Evolutionary conservation across 2,888 invertebrate species (phyloP), one percentile per base, ranked within the genome.

Genomic region (Ichneumoninae sp.): DNA sequence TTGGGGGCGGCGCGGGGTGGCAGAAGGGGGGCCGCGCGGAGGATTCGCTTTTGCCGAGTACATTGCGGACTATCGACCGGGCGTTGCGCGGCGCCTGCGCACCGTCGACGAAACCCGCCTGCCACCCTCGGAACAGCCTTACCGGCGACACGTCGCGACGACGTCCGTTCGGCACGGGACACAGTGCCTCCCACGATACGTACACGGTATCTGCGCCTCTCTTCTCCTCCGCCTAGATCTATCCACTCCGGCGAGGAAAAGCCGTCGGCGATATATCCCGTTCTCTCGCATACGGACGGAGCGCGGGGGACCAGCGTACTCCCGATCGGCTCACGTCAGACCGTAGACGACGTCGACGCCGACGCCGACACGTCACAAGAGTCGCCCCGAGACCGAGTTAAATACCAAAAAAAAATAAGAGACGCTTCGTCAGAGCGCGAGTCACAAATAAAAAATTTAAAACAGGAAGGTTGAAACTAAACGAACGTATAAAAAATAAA

Each of bases 51-150:
- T 87, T 88, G 87, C 87, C 89, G 89, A 88, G 88, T 93, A 87
- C 89, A 88, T 88, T 89, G 93, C 93, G 93, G 93, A 93, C 91
- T 93, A 93, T 93, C 93, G 93, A 93, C 92, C 93, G 90, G 90
- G 4, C 33, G 30, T 86, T 83, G 57, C 79, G 85, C 83, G 78
- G 88, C 91, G 92, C 92, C 88, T 91, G 92, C 93, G 93, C 91
- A 80, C 60, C 44, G 26, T 47, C 62, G 74, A 82, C 83, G 86
- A 86, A 89, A 86, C 86, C 89, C 89, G 86, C 87, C 87, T 88
- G 86, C 83, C 76, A 71, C 85, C 83, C 80, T 69, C 81, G 80
- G 78, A 82, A 81, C 88, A 89, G 91, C 91, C 91, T 92, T 92
- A 90, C 92, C 92, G 93, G 93, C 92, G 91, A 91, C 93, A 91